Conservation (phyloP, 1,140 invertebrate species). For the Argopecten irradians region DNA sequence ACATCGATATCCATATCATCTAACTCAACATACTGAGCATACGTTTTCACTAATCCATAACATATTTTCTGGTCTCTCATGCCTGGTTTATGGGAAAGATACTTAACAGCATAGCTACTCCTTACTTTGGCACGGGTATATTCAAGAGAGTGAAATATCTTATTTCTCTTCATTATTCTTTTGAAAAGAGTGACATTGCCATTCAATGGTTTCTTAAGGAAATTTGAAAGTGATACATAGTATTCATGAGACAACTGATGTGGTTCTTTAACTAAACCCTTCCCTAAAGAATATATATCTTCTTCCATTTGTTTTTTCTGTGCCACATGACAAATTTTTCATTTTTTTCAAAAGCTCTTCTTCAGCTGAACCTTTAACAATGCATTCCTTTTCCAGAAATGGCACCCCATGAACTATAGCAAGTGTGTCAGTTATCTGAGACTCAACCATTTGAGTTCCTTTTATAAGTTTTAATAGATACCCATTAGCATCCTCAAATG, state of each 20-base stretch:
- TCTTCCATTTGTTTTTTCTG: background rate
- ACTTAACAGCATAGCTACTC: too few relatives aligned
- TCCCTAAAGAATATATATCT: slow-evolving; percentile 7
- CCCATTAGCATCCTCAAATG: slow-evolving; percentile 47
- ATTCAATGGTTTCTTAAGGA: too few relatives aligned
- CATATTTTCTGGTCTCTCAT: too few relatives aligned
- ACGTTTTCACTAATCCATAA: too few relatives aligned
- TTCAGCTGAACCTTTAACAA: background rate
- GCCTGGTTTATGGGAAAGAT: too few relatives aligned
- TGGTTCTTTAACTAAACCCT: background rate
- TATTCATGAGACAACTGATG: slow-evolving; percentile 24
- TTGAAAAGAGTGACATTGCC: too few relatives aligned
- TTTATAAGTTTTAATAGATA: slow-evolving; percentile 42
- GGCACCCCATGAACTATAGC: slow-evolving; percentile 34
- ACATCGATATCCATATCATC: too few relatives aligned
- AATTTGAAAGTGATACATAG: background rate
- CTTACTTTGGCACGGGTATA: too few relatives aligned
- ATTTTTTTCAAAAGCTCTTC: slow-evolving; percentile 36
- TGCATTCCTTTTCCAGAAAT: slow-evolving; percentile 26
- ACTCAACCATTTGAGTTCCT: slow-evolving; percentile 48
- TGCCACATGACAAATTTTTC: background rate
- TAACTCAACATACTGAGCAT: too few relatives aligned
- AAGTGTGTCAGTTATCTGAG: slow-evolving; percentile 38
- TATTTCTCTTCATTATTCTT: too few relatives aligned
- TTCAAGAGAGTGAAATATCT: too few relatives aligned